These are phyloP conservation scores for Leptinotarsa defecta DNA, from an alignment of 1,140 invertebrate species.

Conservation along the genomic window DNA sequence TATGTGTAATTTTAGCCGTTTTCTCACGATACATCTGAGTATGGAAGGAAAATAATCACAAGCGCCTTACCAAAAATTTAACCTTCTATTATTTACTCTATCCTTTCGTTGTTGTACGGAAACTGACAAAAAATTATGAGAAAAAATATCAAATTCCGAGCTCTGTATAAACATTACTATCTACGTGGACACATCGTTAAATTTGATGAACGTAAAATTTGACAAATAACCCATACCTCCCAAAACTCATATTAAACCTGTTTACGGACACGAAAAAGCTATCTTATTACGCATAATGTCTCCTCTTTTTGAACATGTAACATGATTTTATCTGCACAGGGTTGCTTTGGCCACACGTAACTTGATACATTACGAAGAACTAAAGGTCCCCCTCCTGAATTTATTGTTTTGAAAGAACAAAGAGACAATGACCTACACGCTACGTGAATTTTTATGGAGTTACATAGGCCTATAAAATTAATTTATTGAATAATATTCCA, in stretches of 20 bases:
- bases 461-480: neutral
- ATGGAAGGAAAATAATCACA: too few relatives aligned
- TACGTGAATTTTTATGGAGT: neutral
- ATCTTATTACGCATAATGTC: conserved; percentile 35
- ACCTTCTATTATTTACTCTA: too few relatives aligned
- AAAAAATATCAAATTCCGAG: too few relatives aligned
- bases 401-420: neutral
- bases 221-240: conserved; percentile 16
- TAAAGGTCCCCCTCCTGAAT: conserved; percentile 9
- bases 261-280: conserved; percentile 35
- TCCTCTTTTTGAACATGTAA: conserved; percentile 29
- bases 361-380: conserved; percentile 15
- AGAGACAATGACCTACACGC: conserved; percentile 3
- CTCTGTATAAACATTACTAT: conserved; percentile 7
- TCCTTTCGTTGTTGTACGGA: too few relatives aligned
- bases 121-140: too few relatives aligned
- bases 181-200: conserved; percentile 9
- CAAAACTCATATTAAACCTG: conserved; percentile 29
- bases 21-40: too few relatives aligned
- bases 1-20: too few relatives aligned
- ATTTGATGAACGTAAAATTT: conserved; percentile 23
- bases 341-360: conserved; percentile 13
- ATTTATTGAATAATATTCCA: neutral
- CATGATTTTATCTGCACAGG: conserved; percentile 30
- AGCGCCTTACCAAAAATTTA: too few relatives aligned